These are phyloP conservation scores for Bombus consobrinus DNA, from an alignment of 1,140 invertebrate genomes.

Conservation along the genomic window DNA sequence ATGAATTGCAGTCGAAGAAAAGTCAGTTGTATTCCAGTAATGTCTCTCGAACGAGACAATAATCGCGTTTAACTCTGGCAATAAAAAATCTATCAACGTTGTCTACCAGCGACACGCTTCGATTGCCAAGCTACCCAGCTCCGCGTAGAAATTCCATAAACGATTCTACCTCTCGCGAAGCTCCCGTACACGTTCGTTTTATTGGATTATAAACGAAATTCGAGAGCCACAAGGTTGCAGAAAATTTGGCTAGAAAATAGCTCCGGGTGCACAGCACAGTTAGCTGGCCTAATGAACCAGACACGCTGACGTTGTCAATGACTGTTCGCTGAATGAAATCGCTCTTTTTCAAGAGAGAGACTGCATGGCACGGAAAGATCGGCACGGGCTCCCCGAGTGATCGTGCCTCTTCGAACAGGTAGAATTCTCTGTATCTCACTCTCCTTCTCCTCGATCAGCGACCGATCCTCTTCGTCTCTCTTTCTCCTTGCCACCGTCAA, in stretches of 20 bases:
- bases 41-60: conserved; percentile 3
- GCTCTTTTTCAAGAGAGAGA: conserved; percentile 39
- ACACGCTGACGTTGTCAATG: conserved; percentile 57
- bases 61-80: neutral
- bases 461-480: neutral
- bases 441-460: conserved; percentile 6
- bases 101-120: neutral
- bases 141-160: conserved; percentile 25
- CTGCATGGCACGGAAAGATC: conserved; percentile 21
- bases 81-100: conserved; percentile 16
- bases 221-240: neutral
- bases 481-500: neutral
- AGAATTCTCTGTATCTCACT: conserved; percentile 42
- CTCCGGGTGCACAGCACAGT: neutral
- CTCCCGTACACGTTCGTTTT: neutral
- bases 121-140: neutral
- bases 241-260: conserved; percentile 20
- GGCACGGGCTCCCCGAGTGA: neutral
- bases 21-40: neutral
- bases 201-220: conserved; percentile 7
- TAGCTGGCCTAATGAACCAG: conserved; percentile 56
- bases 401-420: conserved; percentile 51
- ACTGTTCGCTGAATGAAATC: conserved; percentile 60
- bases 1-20: neutral
- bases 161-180: neutral